Conservation (phyloP, 2,113 vertebrate genomes). For the Petromus typicus region DNA sequence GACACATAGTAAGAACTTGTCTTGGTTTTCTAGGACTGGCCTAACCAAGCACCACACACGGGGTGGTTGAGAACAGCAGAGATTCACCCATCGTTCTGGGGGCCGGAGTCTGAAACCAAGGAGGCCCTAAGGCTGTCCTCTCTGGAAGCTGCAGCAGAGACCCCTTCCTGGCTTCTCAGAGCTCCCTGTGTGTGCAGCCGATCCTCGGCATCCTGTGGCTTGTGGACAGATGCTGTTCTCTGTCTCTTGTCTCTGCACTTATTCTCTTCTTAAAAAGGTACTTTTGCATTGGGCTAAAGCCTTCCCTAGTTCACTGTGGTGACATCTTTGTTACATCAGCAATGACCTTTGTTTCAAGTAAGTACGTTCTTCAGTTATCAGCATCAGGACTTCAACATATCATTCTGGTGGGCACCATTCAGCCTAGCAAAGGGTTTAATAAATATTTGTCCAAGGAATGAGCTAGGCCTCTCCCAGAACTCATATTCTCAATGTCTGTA, state of each 20-base stretch:
- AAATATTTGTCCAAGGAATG: not conserved
- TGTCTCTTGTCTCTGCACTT: not conserved
- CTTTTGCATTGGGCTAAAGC: not conserved
- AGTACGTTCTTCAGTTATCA: not conserved
- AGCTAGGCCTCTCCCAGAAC: not conserved
- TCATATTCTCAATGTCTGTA: not conserved
- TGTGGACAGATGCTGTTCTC: not conserved
- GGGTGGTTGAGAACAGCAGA: not conserved
- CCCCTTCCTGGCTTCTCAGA: not conserved
- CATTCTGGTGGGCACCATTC: not conserved
- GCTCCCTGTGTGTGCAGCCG: not conserved
- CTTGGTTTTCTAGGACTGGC: not conserved
- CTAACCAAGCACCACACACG: not conserved
- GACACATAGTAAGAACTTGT: not conserved
- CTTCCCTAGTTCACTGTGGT: not conserved
- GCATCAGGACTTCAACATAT: not conserved
- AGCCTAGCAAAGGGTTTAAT: not conserved
- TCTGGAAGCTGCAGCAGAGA: not conserved
- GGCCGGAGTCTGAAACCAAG: not conserved
- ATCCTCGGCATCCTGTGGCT: not conserved
- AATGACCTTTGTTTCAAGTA: not conserved
- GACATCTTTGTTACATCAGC: not conserved
- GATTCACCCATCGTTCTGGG: not conserved
- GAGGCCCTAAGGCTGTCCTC: not conserved
- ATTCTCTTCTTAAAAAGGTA: not conserved